phyloP scores from a whole-genome alignment of 2,888 invertebrate genomes.

The Leucania comma region DNA sequence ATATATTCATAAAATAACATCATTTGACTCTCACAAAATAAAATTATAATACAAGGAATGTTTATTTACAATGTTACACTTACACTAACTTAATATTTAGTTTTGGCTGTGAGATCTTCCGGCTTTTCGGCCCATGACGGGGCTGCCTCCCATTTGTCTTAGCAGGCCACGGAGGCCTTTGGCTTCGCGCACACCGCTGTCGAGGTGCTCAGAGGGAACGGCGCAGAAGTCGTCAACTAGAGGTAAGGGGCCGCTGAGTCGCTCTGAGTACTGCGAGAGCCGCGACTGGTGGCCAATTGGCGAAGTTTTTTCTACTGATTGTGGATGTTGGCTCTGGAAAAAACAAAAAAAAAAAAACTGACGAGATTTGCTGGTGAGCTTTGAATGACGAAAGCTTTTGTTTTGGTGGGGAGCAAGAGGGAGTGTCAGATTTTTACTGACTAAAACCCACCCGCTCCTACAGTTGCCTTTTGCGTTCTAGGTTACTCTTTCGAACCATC shows the following conservation, averaged over 20 bases:
- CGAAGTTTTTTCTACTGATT: slow-evolving; percentile 82
- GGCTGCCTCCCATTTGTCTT: slow-evolving; percentile 96
- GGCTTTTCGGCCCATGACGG: slow-evolving; percentile 94
- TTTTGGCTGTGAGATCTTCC: slow-evolving; percentile 88
- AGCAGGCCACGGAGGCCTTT: slow-evolving; percentile 95
- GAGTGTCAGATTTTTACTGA: too few relatives aligned
- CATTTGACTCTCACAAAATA: slow-evolving; percentile 38
- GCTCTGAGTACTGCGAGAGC: slow-evolving; percentile 91
- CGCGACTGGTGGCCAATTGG: slow-evolving; percentile 91
- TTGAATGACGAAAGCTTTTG: neutral
- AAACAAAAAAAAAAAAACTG: neutral
- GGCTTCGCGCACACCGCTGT: slow-evolving; percentile 92
- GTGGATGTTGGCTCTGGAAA: slow-evolving; percentile 71
- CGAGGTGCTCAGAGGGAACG: slow-evolving; percentile 94
- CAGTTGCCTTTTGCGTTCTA: too few relatives aligned
- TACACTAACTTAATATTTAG: slow-evolving; percentile 62
- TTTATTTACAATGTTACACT: slow-evolving; percentile 53
- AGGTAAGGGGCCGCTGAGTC: slow-evolving; percentile 92
- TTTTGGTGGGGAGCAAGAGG: too few relatives aligned
- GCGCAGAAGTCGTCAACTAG: slow-evolving; percentile 98
- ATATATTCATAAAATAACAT: slow-evolving; percentile 52
- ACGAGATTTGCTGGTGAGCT: neutral
- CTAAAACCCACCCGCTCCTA: too few relatives aligned
- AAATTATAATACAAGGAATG: slow-evolving; percentile 46
- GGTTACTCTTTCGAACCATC: too few relatives aligned